These are phyloP conservation scores for Blera fallax DNA, from an alignment of 2,888 invertebrate genomes.

Conservation along the genomic window DNA sequence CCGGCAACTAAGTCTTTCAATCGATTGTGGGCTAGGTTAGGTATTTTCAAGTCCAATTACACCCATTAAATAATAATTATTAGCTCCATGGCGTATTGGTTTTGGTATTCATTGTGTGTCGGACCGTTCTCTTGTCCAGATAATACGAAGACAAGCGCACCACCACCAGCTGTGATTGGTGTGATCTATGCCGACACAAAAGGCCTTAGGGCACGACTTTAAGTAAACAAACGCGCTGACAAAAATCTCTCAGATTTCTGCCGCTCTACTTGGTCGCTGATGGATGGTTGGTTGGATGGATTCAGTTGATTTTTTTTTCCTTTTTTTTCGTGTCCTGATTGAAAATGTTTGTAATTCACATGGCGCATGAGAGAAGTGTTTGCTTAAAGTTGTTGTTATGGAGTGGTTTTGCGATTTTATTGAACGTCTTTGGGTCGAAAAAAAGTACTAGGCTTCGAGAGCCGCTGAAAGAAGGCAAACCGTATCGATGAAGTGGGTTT, in stretches of 20 bases:
- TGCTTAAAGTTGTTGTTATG: constrained; percentile 11
- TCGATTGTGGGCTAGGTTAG: constrained; percentile 12
- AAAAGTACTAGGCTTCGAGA: background rate
- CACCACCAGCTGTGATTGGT: constrained; percentile 45
- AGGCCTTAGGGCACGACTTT: constrained; percentile 35
- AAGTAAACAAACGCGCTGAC: constrained; percentile 51
- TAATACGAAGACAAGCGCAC: constrained; percentile 1
- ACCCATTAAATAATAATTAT: constrained; percentile 49
- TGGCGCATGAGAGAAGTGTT: constrained; percentile 49
- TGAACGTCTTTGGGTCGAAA: background rate
- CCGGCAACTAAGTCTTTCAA: background rate
- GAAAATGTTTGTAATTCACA: constrained; percentile 57
- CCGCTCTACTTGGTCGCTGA: constrained; percentile 54
- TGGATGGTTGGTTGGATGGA: constrained; percentile 6
- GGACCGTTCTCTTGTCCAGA: constrained; percentile 20
- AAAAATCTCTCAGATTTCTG: constrained; percentile 50
- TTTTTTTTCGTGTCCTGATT: constrained; percentile 22
- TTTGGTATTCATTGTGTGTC: constrained; percentile 47
- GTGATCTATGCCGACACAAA: constrained; percentile 66
- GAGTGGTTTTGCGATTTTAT: background rate
- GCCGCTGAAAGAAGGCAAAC: background rate
- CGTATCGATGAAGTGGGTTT: background rate
- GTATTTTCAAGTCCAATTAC: constrained; percentile 39
- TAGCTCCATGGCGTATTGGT: constrained; percentile 30
- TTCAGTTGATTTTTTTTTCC: background rate